These are phyloP conservation scores for Tyto alba DNA, from an alignment of 2,113 vertebrate species.

Conservation along the genomic window DNA sequence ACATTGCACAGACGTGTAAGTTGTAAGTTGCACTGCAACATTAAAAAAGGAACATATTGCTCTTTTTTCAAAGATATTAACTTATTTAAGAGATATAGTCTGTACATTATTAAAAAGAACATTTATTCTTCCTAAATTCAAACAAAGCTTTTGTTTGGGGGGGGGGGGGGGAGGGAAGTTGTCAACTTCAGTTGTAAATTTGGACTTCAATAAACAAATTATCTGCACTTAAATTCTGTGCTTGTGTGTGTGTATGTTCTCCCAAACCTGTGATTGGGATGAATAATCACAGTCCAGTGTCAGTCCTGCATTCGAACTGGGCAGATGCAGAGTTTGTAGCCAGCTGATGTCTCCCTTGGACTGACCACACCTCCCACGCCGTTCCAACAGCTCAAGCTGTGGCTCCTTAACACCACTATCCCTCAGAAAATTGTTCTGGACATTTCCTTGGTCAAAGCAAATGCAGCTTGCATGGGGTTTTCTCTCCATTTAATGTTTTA, in stretches of 20 bases:
- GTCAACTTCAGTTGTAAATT: constrained; percentile 85
- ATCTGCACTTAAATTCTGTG: constrained; percentile 75
- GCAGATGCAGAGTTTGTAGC: not conserved
- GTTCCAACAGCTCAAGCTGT: accelerated
- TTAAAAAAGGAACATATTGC: constrained; percentile 92
- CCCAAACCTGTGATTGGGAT: not conserved
- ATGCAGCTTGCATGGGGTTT: accelerated
- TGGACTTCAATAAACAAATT: constrained; percentile 89
- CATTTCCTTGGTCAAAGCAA: no score
- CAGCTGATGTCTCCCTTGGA: not conserved
- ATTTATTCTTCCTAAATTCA: constrained; percentile 88
- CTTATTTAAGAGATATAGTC: constrained; percentile 79
- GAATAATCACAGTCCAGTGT: accelerated
- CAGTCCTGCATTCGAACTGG: not conserved
- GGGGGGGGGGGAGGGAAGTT: constrained; percentile 49
- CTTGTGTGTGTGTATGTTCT: not conserved
- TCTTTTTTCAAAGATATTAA: constrained; percentile 90
- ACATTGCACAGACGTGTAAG: constrained; percentile 91
- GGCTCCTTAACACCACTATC: accelerated
- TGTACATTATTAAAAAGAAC: constrained; percentile 86
- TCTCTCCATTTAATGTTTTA: no score
- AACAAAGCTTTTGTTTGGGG: constrained; percentile 85
- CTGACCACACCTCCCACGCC: accelerated
- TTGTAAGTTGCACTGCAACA: constrained; percentile 94
- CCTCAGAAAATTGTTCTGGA: not conserved